Evolutionary conservation across 2,888 invertebrate genomes (phyloP), one percentile per base, ranked within the genome.

Genomic region (Eumerus sabulonum): DNA sequence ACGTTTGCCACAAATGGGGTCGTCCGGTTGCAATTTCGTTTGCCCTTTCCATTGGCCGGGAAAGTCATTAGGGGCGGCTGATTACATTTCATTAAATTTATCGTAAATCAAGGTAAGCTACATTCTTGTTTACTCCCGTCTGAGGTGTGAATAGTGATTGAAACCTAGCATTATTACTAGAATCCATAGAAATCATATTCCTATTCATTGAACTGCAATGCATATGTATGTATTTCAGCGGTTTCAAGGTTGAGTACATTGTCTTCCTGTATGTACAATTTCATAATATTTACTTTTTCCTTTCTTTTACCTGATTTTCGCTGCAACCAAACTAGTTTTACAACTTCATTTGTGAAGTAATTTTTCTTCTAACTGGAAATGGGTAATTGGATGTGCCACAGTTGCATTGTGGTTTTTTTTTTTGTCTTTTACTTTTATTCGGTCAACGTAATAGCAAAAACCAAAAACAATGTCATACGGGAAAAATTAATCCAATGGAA

Each of bases 401-500:
- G 45, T 38, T 62, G 66, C 62, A 67, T 67, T 62, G 72, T 62
- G 18, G 40, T 27, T 12, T 42, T 14, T 27, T 38, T 62, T 48
- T 51, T 45, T 16, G 36, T 42, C 12, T 5, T 40, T 40, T 40
- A 3, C 19, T n/a, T 9, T 67, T 71, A 47, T 38, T 48, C 27
- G 56, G 48, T 36, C 67, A 47, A 63, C 57, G 59, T 73, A 68
- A 77, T 45, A 57, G 36, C 12, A 57, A 63, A 77, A 51, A 38
- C 56, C 44, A 67, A 71, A 76, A 56, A 76, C 60, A 72, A 77
- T 63, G 67, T 42, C 73, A 73, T 67, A 72, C 59, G 48, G 27
- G 73, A 77, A 73, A 77, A 73, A 77, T 68, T 73, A 77, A 77
- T 77, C 73, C 73, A 77, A 77, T 77, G 77, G 77, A 73, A 77